phyloP scores from a whole-genome alignment of 2,797 vertebrate genomes.

The Cheirogaleus major region DNA sequence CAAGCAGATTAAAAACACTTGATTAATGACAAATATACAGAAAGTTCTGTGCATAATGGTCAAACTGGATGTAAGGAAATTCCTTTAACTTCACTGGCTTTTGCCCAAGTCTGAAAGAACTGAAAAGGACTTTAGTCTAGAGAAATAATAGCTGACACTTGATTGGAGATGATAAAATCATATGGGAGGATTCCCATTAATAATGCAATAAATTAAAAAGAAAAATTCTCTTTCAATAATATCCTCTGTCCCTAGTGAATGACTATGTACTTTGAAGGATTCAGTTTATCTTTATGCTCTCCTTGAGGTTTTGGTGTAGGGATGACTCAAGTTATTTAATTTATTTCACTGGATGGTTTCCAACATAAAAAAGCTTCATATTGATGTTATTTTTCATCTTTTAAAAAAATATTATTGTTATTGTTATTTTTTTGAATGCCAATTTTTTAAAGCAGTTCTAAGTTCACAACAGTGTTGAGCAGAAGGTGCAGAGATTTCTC shows the following conservation, averaged over 20 bases:
- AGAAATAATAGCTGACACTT: constrained; percentile 45
- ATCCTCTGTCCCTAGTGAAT: background rate
- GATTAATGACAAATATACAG: background rate
- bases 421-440: background rate
- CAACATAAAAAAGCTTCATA: background rate
- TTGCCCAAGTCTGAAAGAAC: background rate
- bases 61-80: constrained; percentile 25
- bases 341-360: constrained; percentile 7
- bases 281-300: constrained; percentile 4
- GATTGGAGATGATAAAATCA: constrained; percentile 2
- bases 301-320: background rate
- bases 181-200: background rate
- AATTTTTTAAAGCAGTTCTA: background rate
- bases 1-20: constrained; percentile 3
- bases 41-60: background rate
- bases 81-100: background rate
- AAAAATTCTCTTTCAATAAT: background rate
- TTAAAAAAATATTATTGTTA: background rate
- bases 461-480: background rate
- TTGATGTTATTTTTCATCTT: background rate
- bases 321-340: constrained; percentile 4
- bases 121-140: background rate
- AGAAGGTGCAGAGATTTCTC: background rate
- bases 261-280: background rate
- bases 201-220: constrained; percentile 23